These are phyloP conservation scores for Percopsis transmontana DNA, from an alignment of 2,113 vertebrate genomes.

Conservation along the genomic window DNA sequence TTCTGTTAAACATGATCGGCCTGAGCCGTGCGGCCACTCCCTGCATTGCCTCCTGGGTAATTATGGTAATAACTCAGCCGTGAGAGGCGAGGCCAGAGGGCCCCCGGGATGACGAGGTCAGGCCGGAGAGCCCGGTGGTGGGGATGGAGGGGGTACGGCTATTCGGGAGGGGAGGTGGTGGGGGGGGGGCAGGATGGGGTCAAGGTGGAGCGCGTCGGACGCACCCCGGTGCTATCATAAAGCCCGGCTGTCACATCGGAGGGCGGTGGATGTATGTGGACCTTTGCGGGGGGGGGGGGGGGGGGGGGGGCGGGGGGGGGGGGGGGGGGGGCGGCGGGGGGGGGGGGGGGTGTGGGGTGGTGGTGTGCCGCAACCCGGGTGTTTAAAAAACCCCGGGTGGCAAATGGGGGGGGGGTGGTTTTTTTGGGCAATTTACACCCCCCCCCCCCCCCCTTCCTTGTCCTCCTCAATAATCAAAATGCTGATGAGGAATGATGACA, in stretches of 20 bases:
- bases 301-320: slow-evolving; percentile 18
- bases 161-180: slow-evolving; percentile 20
- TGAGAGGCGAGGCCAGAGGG: slow-evolving; percentile 69
- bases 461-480: slow-evolving; percentile 60
- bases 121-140: slow-evolving; percentile 43
- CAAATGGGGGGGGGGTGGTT: slow-evolving; percentile 64
- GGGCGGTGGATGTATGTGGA: slow-evolving; percentile 41
- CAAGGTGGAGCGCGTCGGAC: too few relatives aligned
- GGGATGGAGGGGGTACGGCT: slow-evolving; percentile 11
- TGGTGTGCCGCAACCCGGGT: slow-evolving; percentile 42
- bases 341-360: slow-evolving; percentile 9
- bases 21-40: slow-evolving; percentile 51
- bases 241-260: slow-evolving; percentile 26
- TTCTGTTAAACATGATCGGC: slow-evolving; percentile 74
- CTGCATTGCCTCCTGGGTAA: slow-evolving; percentile 73
- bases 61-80: slow-evolving; percentile 78
- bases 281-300: slow-evolving; percentile 36
- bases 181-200: slow-evolving; percentile 24
- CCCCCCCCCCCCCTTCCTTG: slow-evolving; percentile 29
- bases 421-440: slow-evolving; percentile 55
- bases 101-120: slow-evolving; percentile 69
- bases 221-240: too few relatives aligned
- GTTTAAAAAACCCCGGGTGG: slow-evolving; percentile 72
- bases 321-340: slow-evolving; percentile 62
- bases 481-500: slow-evolving; percentile 70